Base-by-base conservation (phyloP, 1,140 invertebrate species). In the Papilio polytes region DNA sequence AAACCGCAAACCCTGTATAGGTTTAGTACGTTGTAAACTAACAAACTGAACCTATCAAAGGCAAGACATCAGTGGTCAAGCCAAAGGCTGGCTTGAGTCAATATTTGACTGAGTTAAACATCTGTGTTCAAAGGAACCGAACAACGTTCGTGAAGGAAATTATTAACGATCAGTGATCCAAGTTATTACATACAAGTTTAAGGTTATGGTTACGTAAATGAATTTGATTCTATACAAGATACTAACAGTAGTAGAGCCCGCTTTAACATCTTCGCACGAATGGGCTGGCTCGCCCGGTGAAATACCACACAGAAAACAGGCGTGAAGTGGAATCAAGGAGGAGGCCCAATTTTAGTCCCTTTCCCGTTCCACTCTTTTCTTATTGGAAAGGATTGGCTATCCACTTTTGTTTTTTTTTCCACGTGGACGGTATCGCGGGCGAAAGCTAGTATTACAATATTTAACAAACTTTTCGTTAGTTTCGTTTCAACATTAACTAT, bases 31-130 rank as follows among this genome's bases (percentile, higher is more conserved):
- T 36, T 78, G 74, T 78, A 51, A 56, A 56, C 48, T 56, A 56
- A 31, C 48, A 78, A 79, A 72, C 44, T 26, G 74, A 53, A 76
- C 13, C 74, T 63, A 63, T 70, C 63, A 70, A 70, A 70, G 63
- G 63, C 63, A 70, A 70, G 63, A 70, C 26, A 31, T 70, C 63
- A 70, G 22, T 70, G 63, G 63, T 70, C 63, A 70, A 70, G 63
- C 63, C 63, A 70, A 70, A 70, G 63, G 63, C 63, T 70, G 26
- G 26, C 63, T 70, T 31, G 63, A 70, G 26, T 70, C 63, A 70
- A 70, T 70, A 70, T 70, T 70, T 70, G 59, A 63, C 59, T 20
- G 2, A 31, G 63, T 31, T 70, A 70, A 70, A 70, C 63, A 70
- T 12, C 22, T 31, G 63, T 31, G 12, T 70, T 70, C 63, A 70